These are phyloP conservation scores for Drosophila meridiana DNA, from an alignment of 2,888 invertebrate genomes.

Conservation along the genomic window DNA sequence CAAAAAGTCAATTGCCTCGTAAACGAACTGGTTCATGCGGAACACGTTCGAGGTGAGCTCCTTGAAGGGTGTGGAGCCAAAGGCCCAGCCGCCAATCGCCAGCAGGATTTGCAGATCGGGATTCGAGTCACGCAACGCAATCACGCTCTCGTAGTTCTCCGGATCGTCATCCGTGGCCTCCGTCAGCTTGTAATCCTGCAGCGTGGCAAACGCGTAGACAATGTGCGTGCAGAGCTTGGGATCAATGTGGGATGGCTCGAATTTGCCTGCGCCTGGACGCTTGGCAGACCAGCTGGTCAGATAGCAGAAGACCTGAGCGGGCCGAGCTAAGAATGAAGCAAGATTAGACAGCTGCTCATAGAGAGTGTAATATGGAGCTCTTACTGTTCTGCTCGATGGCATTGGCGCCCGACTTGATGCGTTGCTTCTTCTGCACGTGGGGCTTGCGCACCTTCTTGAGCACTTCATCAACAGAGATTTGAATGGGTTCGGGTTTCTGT, in stretches of 20 bases:
- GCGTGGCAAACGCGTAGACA: conserved; percentile 96
- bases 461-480: conserved; percentile 91
- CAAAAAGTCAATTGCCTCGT: conserved; percentile 96
- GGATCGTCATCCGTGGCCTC: conserved; percentile 93
- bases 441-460: conserved; percentile 90
- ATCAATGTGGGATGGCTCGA: conserved; percentile 95
- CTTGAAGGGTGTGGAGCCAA: conserved; percentile 97
- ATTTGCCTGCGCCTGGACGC: conserved; percentile 94
- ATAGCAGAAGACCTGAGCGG: conserved; percentile 96
- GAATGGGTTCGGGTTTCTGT: conserved; percentile 90
- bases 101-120: conserved; percentile 93
- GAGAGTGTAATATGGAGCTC: conserved; percentile 61
- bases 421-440: conserved; percentile 85
- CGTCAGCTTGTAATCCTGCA: conserved; percentile 93
- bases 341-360: neutral
- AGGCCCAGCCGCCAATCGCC: conserved; percentile 98
- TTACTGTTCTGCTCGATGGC: conserved; percentile 88
- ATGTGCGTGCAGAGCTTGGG: conserved; percentile 96
- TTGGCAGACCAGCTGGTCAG: conserved; percentile 98
- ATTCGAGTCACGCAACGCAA: conserved; percentile 94
- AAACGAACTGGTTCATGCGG: conserved; percentile 97
- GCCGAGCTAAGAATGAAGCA: conserved; percentile 87
- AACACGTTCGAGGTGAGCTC: conserved; percentile 95
- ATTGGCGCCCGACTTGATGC: conserved; percentile 86
- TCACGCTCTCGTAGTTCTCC: conserved; percentile 94